These are phyloP conservation scores for Myotis pilosus DNA, from an alignment of 2,797 vertebrate genomes.

Conservation along the genomic window DNA sequence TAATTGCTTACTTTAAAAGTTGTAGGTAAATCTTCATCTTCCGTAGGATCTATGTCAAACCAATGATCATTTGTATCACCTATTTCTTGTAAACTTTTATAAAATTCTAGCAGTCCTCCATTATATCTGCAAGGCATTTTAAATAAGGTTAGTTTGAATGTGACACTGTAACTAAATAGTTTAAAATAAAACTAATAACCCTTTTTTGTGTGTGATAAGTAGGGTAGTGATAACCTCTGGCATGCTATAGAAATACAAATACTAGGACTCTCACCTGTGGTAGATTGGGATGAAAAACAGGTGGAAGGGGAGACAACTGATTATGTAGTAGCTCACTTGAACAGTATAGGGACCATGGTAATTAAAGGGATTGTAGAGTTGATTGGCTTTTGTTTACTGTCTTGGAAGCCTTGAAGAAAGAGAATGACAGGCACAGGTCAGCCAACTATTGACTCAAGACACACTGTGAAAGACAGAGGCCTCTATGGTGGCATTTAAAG, in stretches of 20 bases:
- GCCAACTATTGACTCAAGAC: conserved; percentile 52
- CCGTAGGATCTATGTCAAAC: conserved; percentile 70
- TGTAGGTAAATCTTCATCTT: conserved; percentile 73
- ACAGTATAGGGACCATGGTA: conserved; percentile 58
- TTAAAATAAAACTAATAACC: conserved; percentile 34
- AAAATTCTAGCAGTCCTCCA: conserved; percentile 76
- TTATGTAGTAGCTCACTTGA: conserved; percentile 56
- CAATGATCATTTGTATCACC: conserved; percentile 69
- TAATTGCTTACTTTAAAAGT: conserved; percentile 76
- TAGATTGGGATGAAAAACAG: conserved; percentile 58
- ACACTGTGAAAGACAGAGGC: conserved; percentile 48
- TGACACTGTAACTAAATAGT: not conserved
- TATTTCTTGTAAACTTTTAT: conserved; percentile 77
- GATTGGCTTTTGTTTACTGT: conserved; percentile 65
- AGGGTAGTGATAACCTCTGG: conserved; percentile 40
- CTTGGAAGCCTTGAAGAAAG: conserved; percentile 66
- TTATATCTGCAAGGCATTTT: conserved; percentile 74
- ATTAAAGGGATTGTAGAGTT: conserved; percentile 55
- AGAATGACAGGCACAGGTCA: conserved; percentile 63
- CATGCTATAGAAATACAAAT: conserved; percentile 63
- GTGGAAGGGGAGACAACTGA: conserved; percentile 52
- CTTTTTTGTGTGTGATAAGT: not conserved
- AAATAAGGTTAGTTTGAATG: conserved; percentile 42
- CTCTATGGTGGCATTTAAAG: conserved; percentile 48
- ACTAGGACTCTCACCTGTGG: conserved; percentile 58